Evolutionary conservation across 2,888 invertebrate species (phyloP).

Genomic region (Germaria angustata): DNA sequence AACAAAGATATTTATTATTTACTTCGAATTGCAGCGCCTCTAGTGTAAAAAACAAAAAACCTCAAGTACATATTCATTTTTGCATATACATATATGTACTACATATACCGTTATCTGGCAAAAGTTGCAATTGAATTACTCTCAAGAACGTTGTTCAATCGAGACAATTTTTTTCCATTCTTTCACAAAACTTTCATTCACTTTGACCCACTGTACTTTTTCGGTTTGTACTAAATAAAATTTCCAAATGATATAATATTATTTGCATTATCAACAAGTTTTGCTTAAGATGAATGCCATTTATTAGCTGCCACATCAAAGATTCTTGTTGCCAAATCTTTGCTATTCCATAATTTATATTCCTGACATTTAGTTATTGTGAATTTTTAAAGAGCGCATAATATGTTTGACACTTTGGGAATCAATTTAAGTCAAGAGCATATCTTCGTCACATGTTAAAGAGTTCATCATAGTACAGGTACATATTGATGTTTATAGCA

Average conservation of each 20-base stretch:
- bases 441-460: no score
- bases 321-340: background rate
- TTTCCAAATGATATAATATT: background rate
- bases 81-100: no score
- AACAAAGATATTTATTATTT: no score
- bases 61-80: no score
- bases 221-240: background rate
- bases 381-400: constrained; percentile 6
- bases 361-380: background rate
- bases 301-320: background rate
- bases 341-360: background rate
- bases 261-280: constrained; percentile 27
- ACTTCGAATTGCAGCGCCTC: no score
- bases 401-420: background rate
- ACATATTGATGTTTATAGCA: no score
- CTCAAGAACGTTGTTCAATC: no score
- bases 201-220: background rate
- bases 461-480: no score
- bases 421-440: background rate
- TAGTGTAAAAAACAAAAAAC: no score
- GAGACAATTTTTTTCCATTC: no score
- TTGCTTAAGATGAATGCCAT: background rate
- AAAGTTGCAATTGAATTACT: no score
- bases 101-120: no score
- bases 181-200: background rate